Evolutionary conservation across 2,888 invertebrate species (phyloP).

Genomic region (Blastobasis adustella): DNA sequence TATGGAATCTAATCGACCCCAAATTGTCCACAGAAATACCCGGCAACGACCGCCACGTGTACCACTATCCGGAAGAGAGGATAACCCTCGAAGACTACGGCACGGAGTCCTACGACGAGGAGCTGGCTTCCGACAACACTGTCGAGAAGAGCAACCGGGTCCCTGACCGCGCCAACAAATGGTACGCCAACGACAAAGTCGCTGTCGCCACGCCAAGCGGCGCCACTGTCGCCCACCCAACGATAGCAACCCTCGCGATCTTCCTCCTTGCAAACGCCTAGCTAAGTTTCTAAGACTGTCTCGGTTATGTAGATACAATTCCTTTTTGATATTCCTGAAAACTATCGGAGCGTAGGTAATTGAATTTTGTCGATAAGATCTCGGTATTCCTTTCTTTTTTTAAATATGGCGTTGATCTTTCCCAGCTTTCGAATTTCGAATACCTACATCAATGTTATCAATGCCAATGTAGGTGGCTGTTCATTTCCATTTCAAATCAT

Average conservation of each 20-base stretch:
- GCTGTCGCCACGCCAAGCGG: constrained; percentile 33
- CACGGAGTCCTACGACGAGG: constrained; percentile 56
- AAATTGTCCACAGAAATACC: constrained; percentile 52
- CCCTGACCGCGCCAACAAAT: constrained; percentile 67
- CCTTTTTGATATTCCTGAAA: too few relatives aligned
- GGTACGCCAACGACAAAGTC: constrained; percentile 64
- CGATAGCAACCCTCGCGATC: constrained; percentile 22
- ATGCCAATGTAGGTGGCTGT: too few relatives aligned
- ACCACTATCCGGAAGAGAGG: constrained; percentile 58
- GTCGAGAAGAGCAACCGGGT: constrained; percentile 60
- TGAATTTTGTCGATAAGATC: too few relatives aligned
- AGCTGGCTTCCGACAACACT: constrained; percentile 31
- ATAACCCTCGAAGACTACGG: constrained; percentile 58
- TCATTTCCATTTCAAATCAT: too few relatives aligned
- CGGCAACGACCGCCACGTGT: constrained; percentile 61
- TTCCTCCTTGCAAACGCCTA: constrained; percentile 17
- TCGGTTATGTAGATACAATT: too few relatives aligned
- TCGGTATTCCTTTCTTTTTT: too few relatives aligned
- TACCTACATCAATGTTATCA: too few relatives aligned
- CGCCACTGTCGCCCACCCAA: constrained; percentile 16
- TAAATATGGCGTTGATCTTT: too few relatives aligned
- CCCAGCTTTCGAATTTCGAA: too few relatives aligned
- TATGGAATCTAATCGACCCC: too few relatives aligned
- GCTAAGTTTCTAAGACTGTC: too few relatives aligned
- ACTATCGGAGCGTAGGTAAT: too few relatives aligned